Percentiles rank a stretch among this genome's conserved stretches.
phyloP scores from a whole-genome alignment of 2,113 vertebrate species.

The Megalops atlanticus region DNA sequence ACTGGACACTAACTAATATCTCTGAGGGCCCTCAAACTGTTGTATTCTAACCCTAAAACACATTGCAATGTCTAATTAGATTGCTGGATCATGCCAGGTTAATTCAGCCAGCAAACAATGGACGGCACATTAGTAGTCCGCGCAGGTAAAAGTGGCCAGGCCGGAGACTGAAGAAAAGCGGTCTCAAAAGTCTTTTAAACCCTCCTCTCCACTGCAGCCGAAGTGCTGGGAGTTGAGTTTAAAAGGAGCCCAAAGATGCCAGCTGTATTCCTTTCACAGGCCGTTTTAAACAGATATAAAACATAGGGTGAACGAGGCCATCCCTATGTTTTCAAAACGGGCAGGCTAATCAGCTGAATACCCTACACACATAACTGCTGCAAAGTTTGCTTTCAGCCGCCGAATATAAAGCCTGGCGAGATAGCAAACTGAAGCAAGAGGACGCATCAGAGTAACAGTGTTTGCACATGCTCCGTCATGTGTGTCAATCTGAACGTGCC shows the following conservation, averaged over 20 bases:
- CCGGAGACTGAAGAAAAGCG: slow-evolving; percentile 27
- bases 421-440: not conserved
- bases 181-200: slow-evolving; percentile 37
- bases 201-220: not conserved
- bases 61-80: slow-evolving; percentile 31
- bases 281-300: not conserved
- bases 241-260: not conserved
- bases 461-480: not conserved
- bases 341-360: not conserved
- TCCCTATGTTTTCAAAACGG: slow-evolving; percentile 8
- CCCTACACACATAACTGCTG: slow-evolving; percentile 1
- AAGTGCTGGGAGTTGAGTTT: slow-evolving; percentile 7
- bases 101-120: slow-evolving; percentile 45
- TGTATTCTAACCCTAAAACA: not conserved
- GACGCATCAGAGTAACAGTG: not conserved
- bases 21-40: not conserved
- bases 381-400: not conserved
- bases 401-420: not conserved
- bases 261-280: not conserved
- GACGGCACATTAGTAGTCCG: slow-evolving; percentile 42
- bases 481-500: not conserved
- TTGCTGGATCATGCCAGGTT: slow-evolving; percentile 31
- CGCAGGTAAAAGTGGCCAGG: slow-evolving; percentile 35
- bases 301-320: slow-evolving; percentile 4
- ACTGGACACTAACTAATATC: not conserved